These are phyloP conservation scores for Leiothrix lutea DNA, from an alignment of 2,113 vertebrate genomes.

Conservation along the genomic window DNA sequence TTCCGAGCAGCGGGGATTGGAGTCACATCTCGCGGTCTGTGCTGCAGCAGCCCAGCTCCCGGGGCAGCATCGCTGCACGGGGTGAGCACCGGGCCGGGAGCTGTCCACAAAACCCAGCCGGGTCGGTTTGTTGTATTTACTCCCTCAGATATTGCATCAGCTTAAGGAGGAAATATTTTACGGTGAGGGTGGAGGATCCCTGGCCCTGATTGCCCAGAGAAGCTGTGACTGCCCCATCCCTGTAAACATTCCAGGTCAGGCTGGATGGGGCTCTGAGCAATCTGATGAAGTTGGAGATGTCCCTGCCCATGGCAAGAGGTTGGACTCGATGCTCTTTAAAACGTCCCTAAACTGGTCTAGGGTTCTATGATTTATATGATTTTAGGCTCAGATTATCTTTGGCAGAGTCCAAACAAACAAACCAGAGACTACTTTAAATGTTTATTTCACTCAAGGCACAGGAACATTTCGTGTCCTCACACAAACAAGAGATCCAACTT, in stretches of 20 bases:
- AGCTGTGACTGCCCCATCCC: not conserved
- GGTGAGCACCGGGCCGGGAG: rapidly evolving
- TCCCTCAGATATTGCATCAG: no score
- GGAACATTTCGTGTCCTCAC: not conserved
- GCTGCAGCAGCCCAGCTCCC: not conserved
- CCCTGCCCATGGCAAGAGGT: not conserved
- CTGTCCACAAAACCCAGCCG: not conserved
- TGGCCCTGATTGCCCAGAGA: not conserved
- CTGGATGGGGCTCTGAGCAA: not conserved
- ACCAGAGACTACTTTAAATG: not conserved
- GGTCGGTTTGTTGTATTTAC: rapidly evolving
- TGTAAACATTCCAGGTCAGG: not conserved
- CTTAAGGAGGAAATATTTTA: not conserved
- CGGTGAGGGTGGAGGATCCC: not conserved
- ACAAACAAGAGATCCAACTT: not conserved
- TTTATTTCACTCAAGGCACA: not conserved
- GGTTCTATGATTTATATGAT: not conserved
- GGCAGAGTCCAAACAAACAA: not conserved
- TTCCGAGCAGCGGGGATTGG: rapidly evolving
- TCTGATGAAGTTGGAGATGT: rapidly evolving
- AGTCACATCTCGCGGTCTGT: rapidly evolving
- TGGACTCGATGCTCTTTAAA: not conserved
- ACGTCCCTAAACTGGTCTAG: not conserved
- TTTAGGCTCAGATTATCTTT: not conserved
- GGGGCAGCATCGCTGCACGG: rapidly evolving